Conservation (phyloP, 1,140 invertebrate genomes). For the Brachionus manjavacas region DNA sequence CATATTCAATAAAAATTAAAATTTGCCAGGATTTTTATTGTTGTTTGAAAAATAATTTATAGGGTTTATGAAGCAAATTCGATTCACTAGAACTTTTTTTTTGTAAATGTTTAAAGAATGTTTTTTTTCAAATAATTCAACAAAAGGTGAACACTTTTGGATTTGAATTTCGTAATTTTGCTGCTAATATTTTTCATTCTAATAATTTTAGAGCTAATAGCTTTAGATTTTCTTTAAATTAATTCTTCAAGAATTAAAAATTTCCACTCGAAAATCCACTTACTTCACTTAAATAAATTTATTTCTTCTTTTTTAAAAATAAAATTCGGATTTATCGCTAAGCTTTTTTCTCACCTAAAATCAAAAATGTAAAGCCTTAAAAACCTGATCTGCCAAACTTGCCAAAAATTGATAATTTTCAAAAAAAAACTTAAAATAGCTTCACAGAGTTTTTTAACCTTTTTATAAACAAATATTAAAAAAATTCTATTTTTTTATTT, state of each 20-base stretch:
- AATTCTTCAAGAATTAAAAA: not conserved
- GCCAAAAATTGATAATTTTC: too few relatives aligned
- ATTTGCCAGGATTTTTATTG: not conserved
- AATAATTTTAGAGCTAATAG: not conserved
- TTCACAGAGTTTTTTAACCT: too few relatives aligned
- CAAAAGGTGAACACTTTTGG: not conserved
- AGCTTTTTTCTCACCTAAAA: not conserved
- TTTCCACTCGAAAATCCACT: not conserved
- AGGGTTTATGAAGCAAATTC: not conserved
- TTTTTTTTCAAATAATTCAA: constrained; percentile 15
- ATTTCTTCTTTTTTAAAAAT: not conserved
- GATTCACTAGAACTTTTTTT: not conserved
- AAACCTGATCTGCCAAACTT: too few relatives aligned
- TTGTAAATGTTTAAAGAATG: constrained; percentile 12
- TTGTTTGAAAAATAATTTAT: not conserved
- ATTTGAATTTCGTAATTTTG: not conserved
- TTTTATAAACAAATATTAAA: too few relatives aligned
- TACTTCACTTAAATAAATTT: not conserved
- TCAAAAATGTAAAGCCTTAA: too few relatives aligned
- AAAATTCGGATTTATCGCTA: not conserved
- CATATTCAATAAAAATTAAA: not conserved
- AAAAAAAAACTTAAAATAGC: too few relatives aligned
- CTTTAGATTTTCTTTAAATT: not conserved
- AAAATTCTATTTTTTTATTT: too few relatives aligned
- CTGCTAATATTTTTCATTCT: not conserved